phyloP scores from a whole-genome alignment of 2,113 vertebrate species.

The Sprattus sprattus region DNA sequence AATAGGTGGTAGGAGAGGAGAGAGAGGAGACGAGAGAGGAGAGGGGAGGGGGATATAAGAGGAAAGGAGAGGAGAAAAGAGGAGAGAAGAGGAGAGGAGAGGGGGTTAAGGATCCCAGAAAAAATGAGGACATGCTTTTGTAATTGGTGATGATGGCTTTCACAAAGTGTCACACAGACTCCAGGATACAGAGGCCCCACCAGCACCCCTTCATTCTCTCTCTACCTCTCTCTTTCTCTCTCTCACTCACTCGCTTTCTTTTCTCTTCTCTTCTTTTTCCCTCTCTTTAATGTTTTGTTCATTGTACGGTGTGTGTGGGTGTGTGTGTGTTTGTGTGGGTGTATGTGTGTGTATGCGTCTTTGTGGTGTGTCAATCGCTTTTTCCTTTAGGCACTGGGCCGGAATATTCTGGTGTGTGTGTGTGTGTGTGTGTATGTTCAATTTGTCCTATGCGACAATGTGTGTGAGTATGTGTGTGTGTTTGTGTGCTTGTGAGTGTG shows the following conservation, averaged over 20 bases:
- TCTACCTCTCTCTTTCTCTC: constrained; percentile 11
- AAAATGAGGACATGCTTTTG: constrained; percentile 37
- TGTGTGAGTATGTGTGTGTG: neutral
- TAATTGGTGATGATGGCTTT: constrained; percentile 43
- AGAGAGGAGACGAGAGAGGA: neutral
- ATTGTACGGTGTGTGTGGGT: too few species aligned
- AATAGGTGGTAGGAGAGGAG: neutral
- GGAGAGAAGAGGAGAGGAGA: constrained; percentile 18
- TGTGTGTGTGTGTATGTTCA: neutral
- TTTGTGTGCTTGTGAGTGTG: too few species aligned
- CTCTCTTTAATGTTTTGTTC: too few species aligned
- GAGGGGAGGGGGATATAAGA: neutral
- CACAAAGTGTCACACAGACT: constrained; percentile 30
- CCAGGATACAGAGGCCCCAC: neutral
- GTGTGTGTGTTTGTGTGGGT: constrained; percentile 3
- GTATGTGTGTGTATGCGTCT: neutral
- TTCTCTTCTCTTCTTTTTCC: neutral
- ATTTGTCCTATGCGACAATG: neutral
- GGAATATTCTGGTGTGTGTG: neutral
- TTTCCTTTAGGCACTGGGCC: neutral
- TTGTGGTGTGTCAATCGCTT: too few species aligned
- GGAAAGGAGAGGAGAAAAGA: constrained; percentile 3
- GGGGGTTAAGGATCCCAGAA: neutral
- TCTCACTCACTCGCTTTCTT: constrained; percentile 13
- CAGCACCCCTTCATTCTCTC: constrained; percentile 16